Evolutionary conservation across 2,888 invertebrate genomes (phyloP).

Genomic region (Drosophila fulvimacula): DNA sequence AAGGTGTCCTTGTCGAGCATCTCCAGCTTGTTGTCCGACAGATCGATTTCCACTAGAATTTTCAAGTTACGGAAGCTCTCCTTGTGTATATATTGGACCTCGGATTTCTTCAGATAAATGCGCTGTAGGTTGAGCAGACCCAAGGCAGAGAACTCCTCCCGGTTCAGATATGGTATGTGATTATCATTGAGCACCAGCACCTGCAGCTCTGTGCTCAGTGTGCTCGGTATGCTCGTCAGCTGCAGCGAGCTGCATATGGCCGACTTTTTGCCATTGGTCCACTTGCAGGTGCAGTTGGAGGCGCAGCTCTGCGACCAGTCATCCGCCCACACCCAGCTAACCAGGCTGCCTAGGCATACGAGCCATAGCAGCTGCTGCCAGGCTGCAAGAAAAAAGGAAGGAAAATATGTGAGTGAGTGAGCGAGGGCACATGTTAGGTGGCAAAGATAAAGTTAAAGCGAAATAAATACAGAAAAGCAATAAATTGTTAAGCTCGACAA

Average conservation of each 20-base stretch:
- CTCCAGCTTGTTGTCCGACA: slow-evolving; percentile 92
- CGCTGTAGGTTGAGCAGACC: slow-evolving; percentile 94
- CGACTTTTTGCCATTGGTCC: slow-evolving; percentile 96
- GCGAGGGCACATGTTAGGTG: background rate
- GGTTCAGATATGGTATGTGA: slow-evolving; percentile 90
- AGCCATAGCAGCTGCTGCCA: slow-evolving; percentile 56
- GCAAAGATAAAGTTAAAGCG: slow-evolving; percentile 7
- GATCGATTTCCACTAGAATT: slow-evolving; percentile 94
- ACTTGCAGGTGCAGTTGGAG: slow-evolving; percentile 94
- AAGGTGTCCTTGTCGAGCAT: slow-evolving; percentile 92
- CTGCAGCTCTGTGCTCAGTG: slow-evolving; percentile 89
- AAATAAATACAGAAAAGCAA: slow-evolving; percentile 13
- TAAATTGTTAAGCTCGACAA: background rate
- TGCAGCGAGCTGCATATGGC: slow-evolving; percentile 93
- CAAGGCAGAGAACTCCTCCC: slow-evolving; percentile 91
- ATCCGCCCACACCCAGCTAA: slow-evolving; percentile 86
- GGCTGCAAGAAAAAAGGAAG: slow-evolving; percentile 42
- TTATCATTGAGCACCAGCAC: slow-evolving; percentile 94
- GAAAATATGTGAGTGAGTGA: background rate
- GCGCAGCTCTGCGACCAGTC: slow-evolving; percentile 95
- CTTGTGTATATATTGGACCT: slow-evolving; percentile 90
- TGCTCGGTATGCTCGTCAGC: slow-evolving; percentile 91
- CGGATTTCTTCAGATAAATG: slow-evolving; percentile 91
- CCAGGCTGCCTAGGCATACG: slow-evolving; percentile 54
- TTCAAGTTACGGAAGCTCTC: slow-evolving; percentile 94